Evolutionary conservation across 2,888 invertebrate genomes (phyloP).

Genomic region (Troglohyphantes excavatus): DNA sequence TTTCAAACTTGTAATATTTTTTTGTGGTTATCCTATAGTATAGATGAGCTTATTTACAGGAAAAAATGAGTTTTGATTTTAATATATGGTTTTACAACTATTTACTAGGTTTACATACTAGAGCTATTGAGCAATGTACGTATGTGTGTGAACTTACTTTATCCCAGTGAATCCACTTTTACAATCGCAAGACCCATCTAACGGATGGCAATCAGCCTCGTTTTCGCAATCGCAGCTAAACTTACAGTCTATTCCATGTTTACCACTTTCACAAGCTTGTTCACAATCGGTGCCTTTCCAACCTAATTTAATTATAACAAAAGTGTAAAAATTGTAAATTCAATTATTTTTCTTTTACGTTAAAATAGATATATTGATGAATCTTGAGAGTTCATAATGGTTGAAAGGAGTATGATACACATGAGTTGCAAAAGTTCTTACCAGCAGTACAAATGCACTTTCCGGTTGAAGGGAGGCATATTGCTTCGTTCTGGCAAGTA

Average conservation of each 20-base stretch:
- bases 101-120: too few relatives aligned
- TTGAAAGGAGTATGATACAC: too few relatives aligned
- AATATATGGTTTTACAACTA: too few relatives aligned
- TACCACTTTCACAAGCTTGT: background rate
- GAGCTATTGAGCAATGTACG: too few relatives aligned
- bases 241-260: background rate
- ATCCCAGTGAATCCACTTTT: background rate
- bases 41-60: too few relatives aligned
- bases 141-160: conserved; percentile 7
- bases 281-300: background rate
- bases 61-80: too few relatives aligned
- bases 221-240: conserved; percentile 6
- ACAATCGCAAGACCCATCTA: conserved; percentile 16
- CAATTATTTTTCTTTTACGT: too few relatives aligned
- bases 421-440: too few relatives aligned
- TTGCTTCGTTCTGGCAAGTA: conserved; percentile 28
- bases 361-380: too few relatives aligned
- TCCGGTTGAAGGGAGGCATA: conserved; percentile 14
- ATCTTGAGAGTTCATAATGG: too few relatives aligned
- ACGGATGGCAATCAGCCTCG: background rate
- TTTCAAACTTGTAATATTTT: too few relatives aligned
- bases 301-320: background rate
- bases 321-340: background rate
- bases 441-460: conserved; percentile 50
- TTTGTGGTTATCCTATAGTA: too few relatives aligned